Base-by-base conservation (phyloP, 2,797 vertebrate species). In the Staurois parvus region DNA sequence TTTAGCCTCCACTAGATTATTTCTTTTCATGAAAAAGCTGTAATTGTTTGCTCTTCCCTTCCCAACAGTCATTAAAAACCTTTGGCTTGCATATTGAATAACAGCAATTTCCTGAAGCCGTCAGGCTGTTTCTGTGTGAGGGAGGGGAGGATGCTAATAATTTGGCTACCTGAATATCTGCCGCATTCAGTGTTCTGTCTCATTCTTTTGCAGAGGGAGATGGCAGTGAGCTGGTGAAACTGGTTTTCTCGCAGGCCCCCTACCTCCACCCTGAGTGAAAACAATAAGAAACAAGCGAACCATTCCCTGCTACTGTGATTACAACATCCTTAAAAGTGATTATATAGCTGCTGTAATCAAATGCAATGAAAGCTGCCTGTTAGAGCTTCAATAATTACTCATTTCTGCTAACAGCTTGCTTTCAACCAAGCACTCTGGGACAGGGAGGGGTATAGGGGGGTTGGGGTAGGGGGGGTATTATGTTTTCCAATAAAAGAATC, bases 301-400 rank as follows among this genome's bases (percentile, higher is more conserved):
- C 94, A 94, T 95, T 94, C 91, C 92, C 92, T 93, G 94, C 94
- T 94, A 94, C 95, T 95, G 94, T 95, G 93, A 95, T 96, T 95
- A 95, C 94, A 93, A 93, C 93, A 94, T 94, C 94, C 93, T 93
- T 95, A 95, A 96, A 95, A 95, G 94, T 94, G 94, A 96, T 96
- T 95, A 95, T 94, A 94, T 93, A 92, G 95, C 94, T 94, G 92
- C 94, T 94, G 93, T 95, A 95, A 95, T 95, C 94, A 95, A 94
- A 94, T 95, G 95, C 94, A 95, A 93, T 95, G 94, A 95, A 94
- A 95, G 95, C 94, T 95, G 94, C 94, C 94, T 94, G 94, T 95
- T 95, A 95, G 94, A 95, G 94, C 93, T 95, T 95, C 93, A 95
- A 95, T 95, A 95, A 95, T 96, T 95, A 95, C 94, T 95, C 94